Evolutionary conservation across 2,113 vertebrate genomes (phyloP), one percentile per base, ranked within the genome.

Genomic region (Apodemus speciosus): DNA sequence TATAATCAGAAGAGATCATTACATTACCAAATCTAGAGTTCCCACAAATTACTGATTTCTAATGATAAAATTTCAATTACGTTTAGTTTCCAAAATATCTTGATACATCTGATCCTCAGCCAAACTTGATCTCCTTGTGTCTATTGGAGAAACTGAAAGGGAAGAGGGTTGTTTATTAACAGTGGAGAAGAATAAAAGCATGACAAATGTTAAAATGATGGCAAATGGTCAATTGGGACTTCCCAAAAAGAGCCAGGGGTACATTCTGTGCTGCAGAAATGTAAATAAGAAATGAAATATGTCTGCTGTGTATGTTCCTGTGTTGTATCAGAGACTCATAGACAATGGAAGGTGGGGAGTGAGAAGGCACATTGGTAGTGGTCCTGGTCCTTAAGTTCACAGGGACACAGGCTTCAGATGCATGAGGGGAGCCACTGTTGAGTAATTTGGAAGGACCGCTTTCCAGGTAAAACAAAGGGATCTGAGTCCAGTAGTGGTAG

Each of bases 41-140:
- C 77, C 58, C 35, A 90, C 51, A 80, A 77, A 77, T 58, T 46
- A 90, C 77, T 86, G 64, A n/a, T 64, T 93, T 93, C 66, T 66
- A 91, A 73, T 89, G 25, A 69, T 89, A 91, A 89, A 30, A 69
- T 89, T 95, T 95, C 49, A 92, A 73, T 95, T 93, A 95, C 35
- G 0, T 96, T 89, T 95, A 75, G 71, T 18, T 43, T 64, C 76
- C 35, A 68, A 66, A 49, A 0, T 2, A 83, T 56, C 14, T 60
- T 43, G 75, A 16, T 2, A n/a, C 9, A 7, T 8, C 3, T 85
- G 46, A 3, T 68, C 46, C 3, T 51, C 84, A 38, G 64, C 5
- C 1, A 85, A 85, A 85, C 64, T 85, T 7, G 40, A n/a, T 69
- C 18, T 69, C 13, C 32, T 51, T 49, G 9, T 13, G 1, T 21